Evolutionary conservation across 2,797 vertebrate species (phyloP), one percentile per base, ranked within the genome.

Genomic region (Chelon labrosus): DNA sequence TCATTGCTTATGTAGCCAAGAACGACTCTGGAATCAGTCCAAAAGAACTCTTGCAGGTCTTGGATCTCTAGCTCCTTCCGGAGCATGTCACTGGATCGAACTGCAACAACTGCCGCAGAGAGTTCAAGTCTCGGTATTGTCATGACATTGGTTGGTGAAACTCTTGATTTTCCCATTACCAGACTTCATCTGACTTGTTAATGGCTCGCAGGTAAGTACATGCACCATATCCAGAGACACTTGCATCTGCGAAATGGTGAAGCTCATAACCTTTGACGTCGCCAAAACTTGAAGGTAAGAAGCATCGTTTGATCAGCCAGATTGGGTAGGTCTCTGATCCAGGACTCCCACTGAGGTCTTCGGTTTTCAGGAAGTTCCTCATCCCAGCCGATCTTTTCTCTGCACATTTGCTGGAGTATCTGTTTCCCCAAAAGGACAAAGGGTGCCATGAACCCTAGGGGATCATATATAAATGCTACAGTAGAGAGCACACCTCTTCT

Each of bases 401-500:
- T 70, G 46, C 82, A 81, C 76, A 85, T 84, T 63, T 86, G 63
- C 46, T 81, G 79, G 5, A 83, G 78, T 14, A 85, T 77, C 31
- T 84, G 78, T 11, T 87, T 89, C 1, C 74, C 80, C 1, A 70
- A 1, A 12, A 86, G 75, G 7, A 86, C 58, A 35, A 88, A 88
- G 0, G 79, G 75, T 54, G 77, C 75, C 2, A 85, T 75, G 12
- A 85, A 75, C 0, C 80, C 80, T 1, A 87, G 10, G 0, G 83
- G 77, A 44, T 85, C 67, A 53, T 87, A 83, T n/a, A n/a, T 1
- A 11, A 83, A 83, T n/a, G 79, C 79, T 14, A 85, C 49, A 0
- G 74, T 84, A 11, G 79, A 83, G 1, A 87, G 78, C 4, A 83
- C 59, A 51, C 79, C 81, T 39, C 83, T 81, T 72, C 79, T 88